Base-by-base conservation (phyloP, 2,888 invertebrate species). In the Andricus quercusramuli region DNA sequence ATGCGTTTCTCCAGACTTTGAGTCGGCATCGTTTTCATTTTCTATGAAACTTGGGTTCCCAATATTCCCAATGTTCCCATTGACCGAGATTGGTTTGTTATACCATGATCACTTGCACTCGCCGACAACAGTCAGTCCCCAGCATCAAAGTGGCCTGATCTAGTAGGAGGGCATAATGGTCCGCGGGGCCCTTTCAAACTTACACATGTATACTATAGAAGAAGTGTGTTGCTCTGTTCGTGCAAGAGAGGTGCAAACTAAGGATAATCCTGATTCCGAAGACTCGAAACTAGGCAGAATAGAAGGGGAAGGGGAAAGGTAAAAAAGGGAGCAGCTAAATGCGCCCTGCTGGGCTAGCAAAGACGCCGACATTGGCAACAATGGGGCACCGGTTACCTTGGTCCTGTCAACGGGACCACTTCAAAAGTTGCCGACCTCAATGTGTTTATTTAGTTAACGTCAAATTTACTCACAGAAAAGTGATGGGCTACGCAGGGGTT, bases 381-480 rank as follows among this genome's bases (percentile, higher is more conserved):
- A 74, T 74, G 74, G 74, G 32, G 32, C 74, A 74, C 74, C 74
- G 74, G 74, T 74, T 74, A 56, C n/a, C 74, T 74, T 74, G 56
- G 32, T 74, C 56, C 86, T 86, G 87, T 86, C 88, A 86, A 85
- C 88, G 84, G 81, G 84, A 88, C 90, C 91, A 91, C 92, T 92
- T 92, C 91, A 92, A 92, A 92, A 89, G 90, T 86, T 82, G 90
- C 91, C 91, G 91, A 81, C 84, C 77, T 89, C 89, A 90, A 92
- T 91, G 91, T 92, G 92, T 92, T 92, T 92, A 91, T 92, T 92
- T 92, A 88, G 90, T 89, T 88, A 90, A 92, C 90, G 92, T 92
- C 92, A 92, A 92, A 92, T 92, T 92, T 92, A 91, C 90, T 89
- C 85, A 84, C 78, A 70, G 66, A 82, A 79, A 84, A 79, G 70